Percentiles rank a stretch among this genome's conserved stretches.
Evolutionary conservation across 1,140 invertebrate species (phyloP).

Genomic region (Sweltsa coloradensis): DNA sequence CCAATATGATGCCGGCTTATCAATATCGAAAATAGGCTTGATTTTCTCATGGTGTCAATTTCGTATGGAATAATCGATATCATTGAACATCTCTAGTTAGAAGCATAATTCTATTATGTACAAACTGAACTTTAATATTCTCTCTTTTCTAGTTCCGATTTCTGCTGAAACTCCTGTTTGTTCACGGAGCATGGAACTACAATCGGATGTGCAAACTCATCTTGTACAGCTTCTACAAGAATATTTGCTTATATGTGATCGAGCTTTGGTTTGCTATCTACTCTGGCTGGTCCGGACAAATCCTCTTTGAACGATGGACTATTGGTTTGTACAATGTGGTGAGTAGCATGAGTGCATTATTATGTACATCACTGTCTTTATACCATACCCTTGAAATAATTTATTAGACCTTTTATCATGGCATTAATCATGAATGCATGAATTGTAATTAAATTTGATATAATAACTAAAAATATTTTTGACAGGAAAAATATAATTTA

Average conservation of each 20-base stretch:
- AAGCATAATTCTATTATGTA: too few relatives aligned
- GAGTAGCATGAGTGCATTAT: too few relatives aligned
- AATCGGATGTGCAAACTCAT: slow-evolving; percentile 94
- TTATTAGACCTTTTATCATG: neutral
- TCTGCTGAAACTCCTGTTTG: slow-evolving; percentile 76
- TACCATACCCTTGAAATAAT: neutral
- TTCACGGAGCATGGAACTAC: slow-evolving; percentile 99
- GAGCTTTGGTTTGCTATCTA: slow-evolving; percentile 98
- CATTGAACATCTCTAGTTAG: too few relatives aligned
- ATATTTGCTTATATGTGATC: slow-evolving; percentile 97
- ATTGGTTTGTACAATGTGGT: slow-evolving; percentile 95
- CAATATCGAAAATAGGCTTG: too few relatives aligned
- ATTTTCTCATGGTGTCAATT: too few relatives aligned
- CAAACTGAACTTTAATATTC: neutral
- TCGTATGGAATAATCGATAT: too few relatives aligned
- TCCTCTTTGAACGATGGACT: slow-evolving; percentile 96
- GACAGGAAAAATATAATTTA: too few relatives aligned
- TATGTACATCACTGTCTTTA: too few relatives aligned
- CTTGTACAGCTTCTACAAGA: slow-evolving; percentile 99
- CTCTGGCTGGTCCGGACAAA: slow-evolving; percentile 96
- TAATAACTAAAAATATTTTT: too few relatives aligned
- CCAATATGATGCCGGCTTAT: too few relatives aligned
- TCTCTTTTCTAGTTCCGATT: slow-evolving; percentile 61
- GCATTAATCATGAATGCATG: too few relatives aligned
- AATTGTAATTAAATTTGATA: too few relatives aligned